These are phyloP conservation scores for Mactra quadrangularis DNA, from an alignment of 1,140 invertebrate genomes.

Conservation along the genomic window DNA sequence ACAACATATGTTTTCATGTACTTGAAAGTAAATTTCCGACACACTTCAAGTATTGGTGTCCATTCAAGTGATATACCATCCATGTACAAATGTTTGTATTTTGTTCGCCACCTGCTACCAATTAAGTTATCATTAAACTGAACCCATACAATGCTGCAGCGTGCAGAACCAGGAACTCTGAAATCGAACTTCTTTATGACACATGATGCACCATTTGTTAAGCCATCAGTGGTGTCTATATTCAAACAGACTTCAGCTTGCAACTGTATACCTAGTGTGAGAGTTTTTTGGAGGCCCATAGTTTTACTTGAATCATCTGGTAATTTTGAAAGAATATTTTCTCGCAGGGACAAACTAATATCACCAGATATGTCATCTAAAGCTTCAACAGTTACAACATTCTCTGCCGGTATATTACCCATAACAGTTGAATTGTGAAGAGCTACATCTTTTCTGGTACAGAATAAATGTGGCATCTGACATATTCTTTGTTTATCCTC, in stretches of 20 bases:
- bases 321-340: constrained; percentile 18
- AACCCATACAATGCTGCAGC: constrained; percentile 65
- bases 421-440: constrained; percentile 40
- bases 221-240: constrained; percentile 32
- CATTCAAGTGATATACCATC: constrained; percentile 10
- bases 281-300: constrained; percentile 43
- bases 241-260: constrained; percentile 7
- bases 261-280: constrained; percentile 25
- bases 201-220: constrained; percentile 66
- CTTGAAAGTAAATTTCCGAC: constrained; percentile 20
- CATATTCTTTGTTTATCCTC: not conserved
- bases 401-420: not conserved
- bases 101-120: constrained; percentile 22
- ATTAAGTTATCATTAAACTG: constrained; percentile 32
- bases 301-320: constrained; percentile 42
- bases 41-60: constrained; percentile 30
- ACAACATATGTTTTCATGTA: constrained; percentile 47
- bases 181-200: constrained; percentile 58
- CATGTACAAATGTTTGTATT: constrained; percentile 36
- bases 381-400: not conserved
- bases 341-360: not conserved
- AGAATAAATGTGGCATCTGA: not conserved
- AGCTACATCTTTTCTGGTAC: too few species aligned
- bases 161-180: constrained; percentile 29
- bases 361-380: constrained; percentile 24